A percentile compares a stretch with the other conserved stretches of the same genome.
phyloP scores from a whole-genome alignment of 2,113 vertebrate species.

The Cryptotis parvus region DNA sequence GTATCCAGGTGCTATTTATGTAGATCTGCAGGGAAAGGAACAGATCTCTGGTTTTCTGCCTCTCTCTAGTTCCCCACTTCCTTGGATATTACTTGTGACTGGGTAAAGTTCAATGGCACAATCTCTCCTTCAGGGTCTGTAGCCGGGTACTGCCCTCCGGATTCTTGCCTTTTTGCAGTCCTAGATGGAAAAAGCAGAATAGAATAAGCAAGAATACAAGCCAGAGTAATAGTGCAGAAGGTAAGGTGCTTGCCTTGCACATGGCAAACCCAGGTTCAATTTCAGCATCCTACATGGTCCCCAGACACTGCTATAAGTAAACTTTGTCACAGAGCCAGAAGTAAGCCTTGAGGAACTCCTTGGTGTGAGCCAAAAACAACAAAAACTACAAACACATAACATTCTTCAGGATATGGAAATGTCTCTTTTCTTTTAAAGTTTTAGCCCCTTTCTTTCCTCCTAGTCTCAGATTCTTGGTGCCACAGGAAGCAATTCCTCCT shows the following conservation, averaged over 20 bases:
- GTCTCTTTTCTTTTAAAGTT: not conserved
- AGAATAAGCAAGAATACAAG: not conserved
- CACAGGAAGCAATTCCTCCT: not conserved
- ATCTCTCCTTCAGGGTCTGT: rapidly evolving
- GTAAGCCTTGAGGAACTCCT: too few species aligned
- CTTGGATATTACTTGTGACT: not conserved
- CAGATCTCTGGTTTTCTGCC: not conserved
- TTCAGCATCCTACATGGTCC: too few species aligned
- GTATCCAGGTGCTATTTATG: too few species aligned
- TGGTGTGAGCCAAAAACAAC: too few species aligned
- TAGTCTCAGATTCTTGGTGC: not conserved
- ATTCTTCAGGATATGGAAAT: not conserved
- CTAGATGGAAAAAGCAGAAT: not conserved
- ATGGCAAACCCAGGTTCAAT: too few species aligned
- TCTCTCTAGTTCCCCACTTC: not conserved
- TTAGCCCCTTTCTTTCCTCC: not conserved
- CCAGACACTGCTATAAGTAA: too few species aligned
- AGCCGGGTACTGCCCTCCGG: too few species aligned
- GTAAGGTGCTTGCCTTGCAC: too few species aligned
- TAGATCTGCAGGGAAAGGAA: too few species aligned
- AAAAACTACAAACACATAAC: not conserved
- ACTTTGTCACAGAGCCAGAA: too few species aligned
- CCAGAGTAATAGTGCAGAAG: not conserved
- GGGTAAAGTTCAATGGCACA: not conserved
- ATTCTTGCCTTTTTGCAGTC: not conserved